phyloP scores from a whole-genome alignment of 2,113 vertebrate species.

The Myiopsitta monachus region DNA sequence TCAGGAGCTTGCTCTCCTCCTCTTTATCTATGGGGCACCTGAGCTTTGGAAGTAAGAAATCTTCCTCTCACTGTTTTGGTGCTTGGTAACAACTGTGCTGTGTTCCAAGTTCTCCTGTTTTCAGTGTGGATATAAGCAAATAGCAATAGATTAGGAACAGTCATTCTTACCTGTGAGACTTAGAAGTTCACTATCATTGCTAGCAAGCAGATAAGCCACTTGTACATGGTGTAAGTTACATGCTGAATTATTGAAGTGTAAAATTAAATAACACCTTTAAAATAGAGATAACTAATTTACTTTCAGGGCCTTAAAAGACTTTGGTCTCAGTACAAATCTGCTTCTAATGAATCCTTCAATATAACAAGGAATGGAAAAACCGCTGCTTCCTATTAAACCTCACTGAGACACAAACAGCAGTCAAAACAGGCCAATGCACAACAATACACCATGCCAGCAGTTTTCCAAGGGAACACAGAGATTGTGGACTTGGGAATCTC shows the following conservation, averaged over 20 bases:
- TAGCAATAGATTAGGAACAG: neutral
- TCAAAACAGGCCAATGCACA: neutral
- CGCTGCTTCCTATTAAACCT: neutral
- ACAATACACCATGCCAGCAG: neutral
- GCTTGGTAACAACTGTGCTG: neutral
- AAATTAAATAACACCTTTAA: neutral
- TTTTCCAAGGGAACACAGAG: neutral
- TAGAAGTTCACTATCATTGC: neutral
- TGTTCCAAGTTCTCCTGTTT: neutral
- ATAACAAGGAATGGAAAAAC: neutral
- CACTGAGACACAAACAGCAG: neutral
- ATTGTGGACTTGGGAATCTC: neutral
- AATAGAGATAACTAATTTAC: neutral
- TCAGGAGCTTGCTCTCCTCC: neutral
- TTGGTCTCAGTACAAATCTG: neutral
- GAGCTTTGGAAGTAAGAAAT: neutral
- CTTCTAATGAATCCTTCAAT: neutral
- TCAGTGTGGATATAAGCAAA: neutral
- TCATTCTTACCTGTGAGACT: neutral
- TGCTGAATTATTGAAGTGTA: neutral
- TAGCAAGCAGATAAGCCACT: neutral
- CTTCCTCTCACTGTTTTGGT: neutral
- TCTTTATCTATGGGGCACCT: neutral
- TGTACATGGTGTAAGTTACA: neutral
- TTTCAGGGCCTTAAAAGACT: neutral